phyloP scores from a whole-genome alignment of 2,113 vertebrate species.

The Porphyrio hochstetteri region DNA sequence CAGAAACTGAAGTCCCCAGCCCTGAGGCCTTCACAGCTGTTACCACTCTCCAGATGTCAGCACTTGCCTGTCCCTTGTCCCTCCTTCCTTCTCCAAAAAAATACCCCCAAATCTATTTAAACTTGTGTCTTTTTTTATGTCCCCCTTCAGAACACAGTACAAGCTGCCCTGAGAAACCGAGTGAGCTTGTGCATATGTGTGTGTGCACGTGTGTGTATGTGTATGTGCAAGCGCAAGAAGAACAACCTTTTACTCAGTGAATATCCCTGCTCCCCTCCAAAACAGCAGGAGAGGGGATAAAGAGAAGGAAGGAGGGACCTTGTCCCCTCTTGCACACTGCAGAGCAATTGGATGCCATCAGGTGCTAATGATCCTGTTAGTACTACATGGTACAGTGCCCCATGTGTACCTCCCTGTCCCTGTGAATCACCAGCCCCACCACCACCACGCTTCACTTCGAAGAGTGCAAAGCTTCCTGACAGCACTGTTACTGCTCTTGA shows the following conservation, averaged over 20 bases:
- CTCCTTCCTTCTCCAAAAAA: not conserved
- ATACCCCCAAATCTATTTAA: not conserved
- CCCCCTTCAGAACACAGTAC: not conserved
- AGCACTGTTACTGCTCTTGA: not conserved
- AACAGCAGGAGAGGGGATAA: rapidly evolving
- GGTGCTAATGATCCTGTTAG: not conserved
- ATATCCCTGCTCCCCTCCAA: rapidly evolving
- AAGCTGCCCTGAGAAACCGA: not conserved
- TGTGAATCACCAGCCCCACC: not conserved
- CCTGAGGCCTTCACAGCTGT: constrained; percentile 19
- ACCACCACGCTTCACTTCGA: not conserved
- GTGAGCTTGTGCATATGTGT: rapidly evolving
- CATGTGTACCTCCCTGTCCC: rapidly evolving
- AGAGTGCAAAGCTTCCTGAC: not conserved
- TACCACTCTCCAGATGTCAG: constrained; percentile 52
- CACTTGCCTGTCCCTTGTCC: not conserved
- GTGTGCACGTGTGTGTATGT: no score
- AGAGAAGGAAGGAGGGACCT: not conserved
- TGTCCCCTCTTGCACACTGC: not conserved
- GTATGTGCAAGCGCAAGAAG: not conserved
- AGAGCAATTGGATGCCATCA: not conserved
- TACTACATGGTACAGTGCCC: not conserved
- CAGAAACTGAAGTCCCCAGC: constrained; percentile 30
- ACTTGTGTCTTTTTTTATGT: not conserved
- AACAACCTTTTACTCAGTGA: not conserved